phyloP scores from a whole-genome alignment of 2,888 invertebrate species.

The Pyrocoelia pectoralis region DNA sequence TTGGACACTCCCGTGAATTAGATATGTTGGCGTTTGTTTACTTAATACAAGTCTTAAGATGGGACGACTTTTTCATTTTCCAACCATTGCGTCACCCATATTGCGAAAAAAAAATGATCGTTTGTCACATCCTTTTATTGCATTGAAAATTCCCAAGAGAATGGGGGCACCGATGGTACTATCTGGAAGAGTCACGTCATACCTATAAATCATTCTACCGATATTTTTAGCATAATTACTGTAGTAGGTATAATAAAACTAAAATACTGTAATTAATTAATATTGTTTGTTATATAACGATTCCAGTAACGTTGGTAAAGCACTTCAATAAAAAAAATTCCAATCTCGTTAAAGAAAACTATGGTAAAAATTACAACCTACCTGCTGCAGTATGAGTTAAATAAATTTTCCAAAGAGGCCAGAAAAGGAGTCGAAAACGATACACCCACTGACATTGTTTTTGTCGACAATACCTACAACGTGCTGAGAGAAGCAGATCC shows the following conservation, averaged over 20 bases:
- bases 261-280: slow-evolving; percentile 7
- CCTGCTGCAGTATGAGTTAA: not conserved
- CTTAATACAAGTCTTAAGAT: slow-evolving; percentile 35
- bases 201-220: not conserved
- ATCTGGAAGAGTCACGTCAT: not conserved
- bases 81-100: slow-evolving; percentile 18
- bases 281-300: not conserved
- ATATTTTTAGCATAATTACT: slow-evolving; percentile 1
- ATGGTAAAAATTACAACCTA: not conserved
- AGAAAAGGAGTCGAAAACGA: not conserved
- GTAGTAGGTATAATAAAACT: not conserved
- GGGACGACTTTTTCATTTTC: slow-evolving; percentile 23
- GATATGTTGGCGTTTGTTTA: slow-evolving; percentile 52
- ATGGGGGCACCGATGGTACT: not conserved
- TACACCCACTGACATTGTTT: not conserved
- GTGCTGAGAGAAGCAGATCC: not conserved
- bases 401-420: not conserved
- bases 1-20: slow-evolving; percentile 51
- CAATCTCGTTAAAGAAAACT: not conserved
- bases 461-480: not conserved
- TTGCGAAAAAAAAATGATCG: slow-evolving; percentile 13
- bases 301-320: not conserved
- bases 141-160: not conserved
- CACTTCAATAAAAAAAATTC: not conserved
- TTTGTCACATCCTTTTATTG: slow-evolving; percentile 5